These are phyloP conservation scores for Orthonyx spaldingii DNA, from an alignment of 2,113 vertebrate genomes.

Conservation along the genomic window DNA sequence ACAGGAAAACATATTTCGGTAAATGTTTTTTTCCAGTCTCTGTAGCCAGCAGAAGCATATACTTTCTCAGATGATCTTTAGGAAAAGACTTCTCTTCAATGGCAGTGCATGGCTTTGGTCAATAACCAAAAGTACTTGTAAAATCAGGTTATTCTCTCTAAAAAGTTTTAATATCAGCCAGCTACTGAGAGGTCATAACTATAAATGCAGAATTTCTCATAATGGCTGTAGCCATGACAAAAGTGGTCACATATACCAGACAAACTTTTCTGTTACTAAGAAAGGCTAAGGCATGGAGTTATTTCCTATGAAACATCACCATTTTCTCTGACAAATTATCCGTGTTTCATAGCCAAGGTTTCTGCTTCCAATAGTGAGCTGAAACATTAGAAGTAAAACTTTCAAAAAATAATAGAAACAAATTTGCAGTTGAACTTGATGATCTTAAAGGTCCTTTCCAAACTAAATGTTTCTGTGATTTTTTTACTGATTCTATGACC, in stretches of 20 bases:
- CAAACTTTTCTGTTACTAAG: not conserved
- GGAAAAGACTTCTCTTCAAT: not conserved
- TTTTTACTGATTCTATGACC: not conserved
- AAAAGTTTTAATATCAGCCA: not conserved
- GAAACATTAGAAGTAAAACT: not conserved
- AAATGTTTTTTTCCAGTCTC: not conserved
- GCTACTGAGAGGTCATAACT: not conserved
- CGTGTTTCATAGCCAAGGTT: not conserved
- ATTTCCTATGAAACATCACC: not conserved
- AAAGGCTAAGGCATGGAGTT: not conserved
- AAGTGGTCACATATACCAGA: not conserved
- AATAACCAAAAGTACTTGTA: not conserved
- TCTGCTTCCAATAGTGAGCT: not conserved
- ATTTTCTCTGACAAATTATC: not conserved
- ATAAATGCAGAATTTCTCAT: not conserved
- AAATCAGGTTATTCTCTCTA: not conserved
- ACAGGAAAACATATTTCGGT: not conserved
- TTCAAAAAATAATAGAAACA: not conserved
- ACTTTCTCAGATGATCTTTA: not conserved
- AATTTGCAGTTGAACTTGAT: accelerated
- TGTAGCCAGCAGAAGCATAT: not conserved
- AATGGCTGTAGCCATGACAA: not conserved
- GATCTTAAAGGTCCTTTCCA: not conserved
- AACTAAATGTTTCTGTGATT: not conserved
- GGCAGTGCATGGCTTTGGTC: not conserved